Conservation (phyloP, 2,888 invertebrate genomes). For the Mythimna lalbum region DNA sequence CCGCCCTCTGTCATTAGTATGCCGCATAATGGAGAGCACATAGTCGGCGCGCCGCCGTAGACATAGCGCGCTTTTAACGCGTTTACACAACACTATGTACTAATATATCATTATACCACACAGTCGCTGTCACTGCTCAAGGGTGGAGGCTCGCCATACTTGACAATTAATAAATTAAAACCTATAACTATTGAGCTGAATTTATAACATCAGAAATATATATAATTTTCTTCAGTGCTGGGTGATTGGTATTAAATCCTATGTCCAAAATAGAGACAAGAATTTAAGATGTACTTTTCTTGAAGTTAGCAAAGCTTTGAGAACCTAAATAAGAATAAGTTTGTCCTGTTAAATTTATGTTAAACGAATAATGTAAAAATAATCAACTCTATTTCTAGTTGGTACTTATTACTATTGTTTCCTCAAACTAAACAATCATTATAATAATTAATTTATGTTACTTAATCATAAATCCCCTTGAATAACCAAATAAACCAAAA, state of each 20-base stretch:
- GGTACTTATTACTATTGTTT: too few species aligned
- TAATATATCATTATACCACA: slow-evolving; percentile 27
- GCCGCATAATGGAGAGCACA: slow-evolving; percentile 82
- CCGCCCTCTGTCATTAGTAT: slow-evolving; percentile 88
- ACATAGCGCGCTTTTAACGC: slow-evolving; percentile 49
- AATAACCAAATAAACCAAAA: not conserved
- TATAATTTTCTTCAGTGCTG: not conserved
- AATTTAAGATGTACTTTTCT: not conserved
- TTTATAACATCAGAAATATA: slow-evolving; percentile 2
- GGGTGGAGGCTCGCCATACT: slow-evolving; percentile 1
- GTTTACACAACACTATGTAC: slow-evolving; percentile 55
- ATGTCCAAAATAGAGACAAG: not conserved
- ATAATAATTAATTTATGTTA: too few species aligned
- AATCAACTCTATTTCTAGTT: not conserved
- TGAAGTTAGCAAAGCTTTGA: not conserved
- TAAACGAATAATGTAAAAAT: not conserved
- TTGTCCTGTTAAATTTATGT: not conserved
- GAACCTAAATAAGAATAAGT: not conserved
- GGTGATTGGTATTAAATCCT: not conserved
- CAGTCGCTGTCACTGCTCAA: slow-evolving; percentile 29
- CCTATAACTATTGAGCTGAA: slow-evolving; percentile 3
- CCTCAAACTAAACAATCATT: too few species aligned
- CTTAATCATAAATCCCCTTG: not conserved
- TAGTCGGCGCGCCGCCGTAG: slow-evolving; percentile 39
- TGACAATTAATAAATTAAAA: slow-evolving; percentile 37